Evolutionary conservation across 1,140 invertebrate genomes (phyloP), one percentile per base, ranked within the genome.

Genomic region (Scaptodrosophila lebanonensis): DNA sequence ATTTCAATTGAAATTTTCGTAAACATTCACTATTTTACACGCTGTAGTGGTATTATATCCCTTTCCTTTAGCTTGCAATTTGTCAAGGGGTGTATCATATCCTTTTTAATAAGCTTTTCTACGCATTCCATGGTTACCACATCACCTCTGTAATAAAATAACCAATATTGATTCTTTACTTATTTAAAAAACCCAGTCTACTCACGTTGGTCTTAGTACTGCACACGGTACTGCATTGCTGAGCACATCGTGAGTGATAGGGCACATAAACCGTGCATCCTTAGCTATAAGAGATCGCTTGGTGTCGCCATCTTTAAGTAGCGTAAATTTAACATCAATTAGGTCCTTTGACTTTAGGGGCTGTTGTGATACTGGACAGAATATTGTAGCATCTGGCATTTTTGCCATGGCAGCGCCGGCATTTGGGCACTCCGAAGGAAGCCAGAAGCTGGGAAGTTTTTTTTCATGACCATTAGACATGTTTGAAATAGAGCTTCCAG

Each of bases 101-200:
- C 98, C 84, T 97, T 98, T 76, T 95, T 96, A 36, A 99, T 97
- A 2, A 99, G 89, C 84, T 98, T 98, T 70, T 99, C 97, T 4
- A 98, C 92, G 89, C 97, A 99, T 85, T 98, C 97, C 91, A 97
- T 90, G 7, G 97, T 99, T 0, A 99, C 93, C 12, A 99, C 95
- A 89, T 96, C 92, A n/a, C 98, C 97, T 0, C 85, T 87, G 15
- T 8, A 59, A 69, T 32, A 11, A n/a, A 3, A 36, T 1, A 47
- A 15, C 16, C 18, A 13, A 33, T 1, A 5, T 3, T 1, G 27
- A 50, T 45, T 33, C 12, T 25, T 17, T 5, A 18, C 13, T 1
- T 30, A 39, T n/a, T 40, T 38, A 35, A 8, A 11, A 29, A 6
- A 16, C 3, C 0, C 2, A 4, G 3, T 30, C 7, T 30, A 89